Evolutionary conservation across 2,797 vertebrate genomes (phyloP).

Genomic region (Jordanella pulchra): DNA sequence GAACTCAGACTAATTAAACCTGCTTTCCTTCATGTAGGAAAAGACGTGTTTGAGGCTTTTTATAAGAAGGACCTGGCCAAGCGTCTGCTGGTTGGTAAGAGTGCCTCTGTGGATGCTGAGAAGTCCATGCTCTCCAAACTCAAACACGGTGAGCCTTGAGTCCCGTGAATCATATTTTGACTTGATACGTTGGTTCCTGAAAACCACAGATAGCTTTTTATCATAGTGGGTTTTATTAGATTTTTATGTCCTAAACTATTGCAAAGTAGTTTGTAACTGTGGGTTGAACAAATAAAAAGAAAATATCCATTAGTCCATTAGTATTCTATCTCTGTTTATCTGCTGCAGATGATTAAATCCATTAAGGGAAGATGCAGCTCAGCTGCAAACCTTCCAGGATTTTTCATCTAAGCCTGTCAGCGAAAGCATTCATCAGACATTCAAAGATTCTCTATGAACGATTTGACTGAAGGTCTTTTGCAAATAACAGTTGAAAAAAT

Average conservation of each 20-base stretch:
- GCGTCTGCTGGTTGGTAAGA: constrained; percentile 96
- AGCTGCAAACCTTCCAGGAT: background rate
- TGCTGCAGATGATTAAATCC: background rate
- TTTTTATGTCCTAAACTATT: no score
- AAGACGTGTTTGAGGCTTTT: constrained; percentile 99
- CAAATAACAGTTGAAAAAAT: no score
- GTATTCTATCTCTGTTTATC: no score
- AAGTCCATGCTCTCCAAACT: constrained; percentile 99
- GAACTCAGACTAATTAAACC: constrained; percentile 9
- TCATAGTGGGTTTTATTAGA: background rate
- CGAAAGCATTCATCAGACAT: background rate
- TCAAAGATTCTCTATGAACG: background rate
- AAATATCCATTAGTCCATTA: no score
- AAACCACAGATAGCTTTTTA: no score
- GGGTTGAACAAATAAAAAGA: background rate
- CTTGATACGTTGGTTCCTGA: no score
- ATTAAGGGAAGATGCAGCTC: background rate
- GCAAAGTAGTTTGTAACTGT: background rate
- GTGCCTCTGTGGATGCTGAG: constrained; percentile 98
- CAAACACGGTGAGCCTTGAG: constrained; percentile 87
- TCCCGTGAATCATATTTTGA: background rate
- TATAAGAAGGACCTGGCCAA: constrained; percentile 99
- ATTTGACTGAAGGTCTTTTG: no score
- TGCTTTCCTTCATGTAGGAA: constrained; percentile 77
- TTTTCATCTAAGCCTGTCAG: background rate